Conservation (phyloP, 2,888 invertebrate genomes). For the Hipparchia sbordonii region DNA sequence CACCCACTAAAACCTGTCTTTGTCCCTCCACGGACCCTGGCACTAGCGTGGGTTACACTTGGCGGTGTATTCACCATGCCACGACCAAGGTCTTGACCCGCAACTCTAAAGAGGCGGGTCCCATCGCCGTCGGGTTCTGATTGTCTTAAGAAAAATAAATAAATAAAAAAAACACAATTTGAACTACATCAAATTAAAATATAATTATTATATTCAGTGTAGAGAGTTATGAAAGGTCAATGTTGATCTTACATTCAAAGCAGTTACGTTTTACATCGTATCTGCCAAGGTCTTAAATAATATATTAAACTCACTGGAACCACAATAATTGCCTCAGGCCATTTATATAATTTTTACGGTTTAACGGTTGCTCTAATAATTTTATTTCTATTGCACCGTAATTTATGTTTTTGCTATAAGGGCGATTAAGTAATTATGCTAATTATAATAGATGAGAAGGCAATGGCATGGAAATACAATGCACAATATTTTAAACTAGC, state of each 20-base stretch:
- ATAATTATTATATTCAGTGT: background rate
- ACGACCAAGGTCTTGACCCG: too few relatives aligned
- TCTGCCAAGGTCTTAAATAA: slow-evolving; percentile 26
- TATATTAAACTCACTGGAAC: slow-evolving; percentile 19
- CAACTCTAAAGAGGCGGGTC: too few relatives aligned
- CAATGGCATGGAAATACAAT: background rate
- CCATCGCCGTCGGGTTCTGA: too few relatives aligned
- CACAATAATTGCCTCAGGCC: slow-evolving; percentile 20
- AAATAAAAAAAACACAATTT: too few relatives aligned
- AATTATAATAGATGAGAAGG: background rate
- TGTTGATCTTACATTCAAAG: slow-evolving; percentile 16
- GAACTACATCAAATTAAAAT: too few relatives aligned
- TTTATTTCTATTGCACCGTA: background rate
- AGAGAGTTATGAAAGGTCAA: slow-evolving; percentile 15
- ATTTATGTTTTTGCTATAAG: slow-evolving; percentile 5
- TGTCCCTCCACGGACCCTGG: too few relatives aligned
- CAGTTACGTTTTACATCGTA: slow-evolving; percentile 9
- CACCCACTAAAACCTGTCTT: too few relatives aligned
- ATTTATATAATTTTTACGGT: slow-evolving; percentile 23
- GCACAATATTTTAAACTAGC: too few relatives aligned
- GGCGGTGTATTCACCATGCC: too few relatives aligned
- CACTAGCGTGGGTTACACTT: too few relatives aligned
- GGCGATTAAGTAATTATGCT: slow-evolving; percentile 2
- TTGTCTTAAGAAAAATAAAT: too few relatives aligned
- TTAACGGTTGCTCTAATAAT: slow-evolving; percentile 7